Evolutionary conservation across 2,797 vertebrate genomes (phyloP).

Genomic region (Allobates femoralis): DNA sequence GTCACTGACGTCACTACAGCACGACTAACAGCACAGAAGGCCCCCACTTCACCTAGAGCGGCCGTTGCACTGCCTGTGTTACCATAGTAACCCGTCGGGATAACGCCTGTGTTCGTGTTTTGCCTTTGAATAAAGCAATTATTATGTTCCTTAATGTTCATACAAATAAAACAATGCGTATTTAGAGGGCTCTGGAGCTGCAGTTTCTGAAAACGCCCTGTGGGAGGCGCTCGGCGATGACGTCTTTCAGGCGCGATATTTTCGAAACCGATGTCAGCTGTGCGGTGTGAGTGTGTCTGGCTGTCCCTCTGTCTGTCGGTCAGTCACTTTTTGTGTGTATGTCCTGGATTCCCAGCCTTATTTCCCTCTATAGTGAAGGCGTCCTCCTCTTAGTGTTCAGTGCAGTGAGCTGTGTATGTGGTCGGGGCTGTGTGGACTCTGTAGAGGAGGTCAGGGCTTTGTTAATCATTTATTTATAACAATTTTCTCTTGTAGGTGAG

Average conservation of each 20-base stretch:
- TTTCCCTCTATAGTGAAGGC: too few species aligned
- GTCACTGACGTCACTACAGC: not conserved
- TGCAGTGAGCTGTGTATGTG: too few species aligned
- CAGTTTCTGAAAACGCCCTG: too few species aligned
- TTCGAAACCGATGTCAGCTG: not conserved
- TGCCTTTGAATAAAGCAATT: not conserved
- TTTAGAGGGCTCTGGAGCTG: not conserved
- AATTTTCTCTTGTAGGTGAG: not conserved
- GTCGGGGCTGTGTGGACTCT: too few species aligned
- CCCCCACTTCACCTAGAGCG: not conserved
- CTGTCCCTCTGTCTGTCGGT: too few species aligned
- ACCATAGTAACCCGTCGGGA: constrained; percentile 20
- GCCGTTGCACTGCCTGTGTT: not conserved
- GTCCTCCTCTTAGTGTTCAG: too few species aligned
- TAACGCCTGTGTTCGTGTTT: too few species aligned
- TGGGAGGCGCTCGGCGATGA: not conserved
- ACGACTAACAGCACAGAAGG: not conserved
- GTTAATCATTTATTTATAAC: not conserved
- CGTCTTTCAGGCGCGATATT: constrained; percentile 29
- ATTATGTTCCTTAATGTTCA: not conserved
- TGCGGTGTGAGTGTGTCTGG: not conserved
- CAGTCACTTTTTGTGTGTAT: too few species aligned
- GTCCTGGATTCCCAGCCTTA: too few species aligned
- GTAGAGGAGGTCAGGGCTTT: not conserved
- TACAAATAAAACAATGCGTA: not conserved